Evolutionary conservation across 2,113 vertebrate genomes (phyloP), one percentile per base, ranked within the genome.

Genomic region (Alethe diademata): DNA sequence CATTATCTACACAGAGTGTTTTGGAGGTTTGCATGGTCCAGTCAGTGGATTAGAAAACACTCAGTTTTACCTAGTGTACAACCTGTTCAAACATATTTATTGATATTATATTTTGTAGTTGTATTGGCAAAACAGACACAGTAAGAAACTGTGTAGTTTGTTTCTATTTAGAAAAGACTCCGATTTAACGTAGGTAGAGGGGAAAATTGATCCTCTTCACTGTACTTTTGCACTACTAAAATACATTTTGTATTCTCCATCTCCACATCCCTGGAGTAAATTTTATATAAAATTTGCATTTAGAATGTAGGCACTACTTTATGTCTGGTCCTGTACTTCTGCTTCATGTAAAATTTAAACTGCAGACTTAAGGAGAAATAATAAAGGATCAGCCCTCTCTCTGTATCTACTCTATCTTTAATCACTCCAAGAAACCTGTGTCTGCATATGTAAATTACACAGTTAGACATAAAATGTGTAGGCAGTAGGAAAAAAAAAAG

Each of bases 291-390:
- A 90, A 90, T 78, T 90, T 90, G n/a, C 67, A 78, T 86, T 96
- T 93, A 61, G 82, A 93, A 84, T 92, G 61, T 45, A 78, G 36
- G 38, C 36, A 36, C 48, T 78, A 51, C 53, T 90, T 93, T 86
- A 20, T 66, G 56, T 74, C 86, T 90, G n/a, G 48, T 78, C 40
- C 72, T 86, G 28, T 79, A 60, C 23, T 93, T 78, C 73, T 79
- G 54, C 40, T 50, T 90, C 79, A 88, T 84, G 65, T 81, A 93
- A 96, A 96, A 90, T 86, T 95, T 75, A 94, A 76, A 70, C 43
- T 31, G 56, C 88, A 91, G 73, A 66, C 60, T 70, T 78, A 61
- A 17, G 20, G 31, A 83, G 43, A 92, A 90, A 71, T 28, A 71
- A 53, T 65, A 71, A 78, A 72, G 51, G 23, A 94, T 67, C 51